Evolutionary conservation across 2,888 invertebrate genomes (phyloP), one percentile per base, ranked within the genome.

Genomic region (Melinaea marsaeus): DNA sequence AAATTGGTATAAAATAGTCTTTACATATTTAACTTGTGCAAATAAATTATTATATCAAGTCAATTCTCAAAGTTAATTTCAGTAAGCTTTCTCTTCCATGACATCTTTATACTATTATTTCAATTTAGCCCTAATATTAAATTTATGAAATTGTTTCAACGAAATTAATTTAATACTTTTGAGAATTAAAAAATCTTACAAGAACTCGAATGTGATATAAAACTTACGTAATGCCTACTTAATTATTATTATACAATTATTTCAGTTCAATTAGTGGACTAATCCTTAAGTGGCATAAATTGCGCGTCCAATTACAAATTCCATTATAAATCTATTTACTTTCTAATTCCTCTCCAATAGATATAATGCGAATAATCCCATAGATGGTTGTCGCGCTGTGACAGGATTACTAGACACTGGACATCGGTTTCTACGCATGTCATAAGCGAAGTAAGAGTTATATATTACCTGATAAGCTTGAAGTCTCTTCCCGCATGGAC

Each of bases 301-400:
- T 57, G 45, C 34, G 48, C 47, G 22, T 60, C 57, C 60, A 58
- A 68, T 64, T 66, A 69, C 60, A 65, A 65, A 59, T 66, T 64
- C 65, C 65, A 64, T 66, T 63, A 67, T 63, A 59, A 62, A 77
- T 75, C 75, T 79, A 79, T 80, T 80, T 78, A 74, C 75, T 71
- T 79, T 76, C 77, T 80, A 80, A 79, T 77, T 72, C 79, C 72
- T 71, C 71, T 71, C 67, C 66, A 69, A 66, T 64, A 68, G 61
- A 70, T 61, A 72, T 72, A 71, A 66, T 68, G 73, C 64, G 62
- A 70, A 71, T 86, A 87, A 88, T 87, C 87, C 86, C 76, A 74
- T 79, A 83, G 81, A 80, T 83, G 83, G 82, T 81, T 82, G 86
- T 83, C 82, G 75, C 79, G 73, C 82, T 86, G 85, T 79, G 87